phyloP scores from a whole-genome alignment of 2,113 vertebrate species.

The Fukomys damarensis region DNA sequence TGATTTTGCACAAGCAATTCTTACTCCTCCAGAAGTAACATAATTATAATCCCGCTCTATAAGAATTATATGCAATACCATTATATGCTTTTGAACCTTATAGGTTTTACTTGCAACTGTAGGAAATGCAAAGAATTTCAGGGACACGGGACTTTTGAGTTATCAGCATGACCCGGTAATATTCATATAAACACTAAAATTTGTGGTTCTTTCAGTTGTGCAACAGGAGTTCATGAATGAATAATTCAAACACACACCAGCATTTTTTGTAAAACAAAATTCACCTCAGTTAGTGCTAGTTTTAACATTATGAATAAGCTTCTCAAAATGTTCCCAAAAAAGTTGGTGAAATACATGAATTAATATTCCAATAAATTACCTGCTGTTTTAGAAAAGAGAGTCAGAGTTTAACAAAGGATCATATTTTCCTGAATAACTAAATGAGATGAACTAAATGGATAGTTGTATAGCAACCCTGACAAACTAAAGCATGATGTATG shows the following conservation, averaged over 20 bases:
- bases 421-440: slow-evolving; percentile 5
- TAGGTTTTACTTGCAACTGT: slow-evolving; percentile 61
- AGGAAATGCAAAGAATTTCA: slow-evolving; percentile 82
- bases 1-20: slow-evolving; percentile 35
- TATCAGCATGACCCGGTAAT: background rate
- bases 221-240: slow-evolving; percentile 75
- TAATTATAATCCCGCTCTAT: background rate
- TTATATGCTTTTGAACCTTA: background rate
- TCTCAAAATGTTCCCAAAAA: slow-evolving; percentile 62
- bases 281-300: background rate
- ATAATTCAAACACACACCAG: slow-evolving; percentile 11
- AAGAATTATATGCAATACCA: background rate
- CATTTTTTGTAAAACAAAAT: slow-evolving; percentile 3
- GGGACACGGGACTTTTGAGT: slow-evolving; percentile 23
- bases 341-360: slow-evolving; percentile 21
- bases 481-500: background rate
- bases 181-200: slow-evolving; percentile 28
- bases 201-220: slow-evolving; percentile 71
- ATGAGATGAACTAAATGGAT: background rate
- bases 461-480: background rate
- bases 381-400: slow-evolving; percentile 69
- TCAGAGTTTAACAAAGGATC: slow-evolving; percentile 53
- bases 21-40: slow-evolving; percentile 41
- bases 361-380: slow-evolving; percentile 1
- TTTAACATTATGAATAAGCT: slow-evolving; percentile 41